Conservation (phyloP, 2,797 vertebrate species). For the Poeciliopsis infans region DNA sequence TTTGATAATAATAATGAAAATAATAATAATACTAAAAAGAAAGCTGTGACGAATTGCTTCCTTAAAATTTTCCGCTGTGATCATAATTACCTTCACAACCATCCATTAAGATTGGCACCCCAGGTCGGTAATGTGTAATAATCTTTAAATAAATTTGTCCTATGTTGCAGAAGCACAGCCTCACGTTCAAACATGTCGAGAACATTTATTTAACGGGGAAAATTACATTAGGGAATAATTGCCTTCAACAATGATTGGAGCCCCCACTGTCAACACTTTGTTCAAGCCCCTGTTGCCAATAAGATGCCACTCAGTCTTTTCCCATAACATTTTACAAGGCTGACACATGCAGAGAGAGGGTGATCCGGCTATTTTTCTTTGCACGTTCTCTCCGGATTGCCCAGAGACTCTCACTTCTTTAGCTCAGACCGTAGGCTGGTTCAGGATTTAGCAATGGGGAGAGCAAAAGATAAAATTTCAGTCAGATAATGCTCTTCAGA, state of each 20-base stretch:
- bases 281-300: background rate
- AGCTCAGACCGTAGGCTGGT: background rate
- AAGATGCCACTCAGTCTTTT: background rate
- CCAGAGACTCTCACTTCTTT: background rate
- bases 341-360: background rate
- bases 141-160: background rate
- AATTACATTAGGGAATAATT: background rate
- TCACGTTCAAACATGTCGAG: background rate
- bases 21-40: background rate
- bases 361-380: background rate
- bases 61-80: background rate
- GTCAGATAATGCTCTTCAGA: background rate
- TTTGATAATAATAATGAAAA: background rate
- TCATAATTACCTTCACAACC: background rate
- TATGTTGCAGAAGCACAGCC: background rate
- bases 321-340: background rate
- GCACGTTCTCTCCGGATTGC: background rate
- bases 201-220: background rate
- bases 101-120: background rate
- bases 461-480: background rate
- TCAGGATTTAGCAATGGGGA: background rate
- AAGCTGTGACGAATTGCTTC: background rate
- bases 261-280: background rate
- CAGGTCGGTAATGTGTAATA: background rate
- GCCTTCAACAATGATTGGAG: background rate